Base-by-base conservation (phyloP, 2,797 vertebrate genomes). In the Enteromius mattozi region DNA sequence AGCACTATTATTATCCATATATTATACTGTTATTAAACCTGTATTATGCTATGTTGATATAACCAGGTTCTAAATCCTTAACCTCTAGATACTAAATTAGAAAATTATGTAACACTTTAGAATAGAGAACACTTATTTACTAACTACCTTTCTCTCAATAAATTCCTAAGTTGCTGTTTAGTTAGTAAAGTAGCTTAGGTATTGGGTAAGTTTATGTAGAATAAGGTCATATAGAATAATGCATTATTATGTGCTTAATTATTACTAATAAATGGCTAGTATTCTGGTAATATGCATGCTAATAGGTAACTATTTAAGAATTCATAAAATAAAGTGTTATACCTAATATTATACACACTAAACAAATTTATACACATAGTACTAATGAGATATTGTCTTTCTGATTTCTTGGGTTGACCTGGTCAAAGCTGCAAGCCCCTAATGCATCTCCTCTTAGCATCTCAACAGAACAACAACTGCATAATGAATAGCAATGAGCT, bases 401-500 rank as follows among this genome's bases (percentile, higher is more conserved):
- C 13, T 66, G 33, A 66, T 63, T 33, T 66, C 35, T 83, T 69
- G 74, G 33, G 21, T 74, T 74, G 78, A 71, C 76, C 71, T 69
- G 49, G 56, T 63, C 56, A 87, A 78, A 59, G 80, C 83, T 81
- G 68, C 13, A 51, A 21, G 47, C 49, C 40, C 63, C 19, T n/a
- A 21, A 42, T 80, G 61, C 8, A 77, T 77, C 78, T 71, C 47
- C 33, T 84, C 63, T 51, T 42, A 49, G 37, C 12, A 59, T 78
- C 71, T 80, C 33, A 86, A 78, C 68, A 80, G 80, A 85, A 74
- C 77, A 83, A 86, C 37, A 69, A 16, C 13, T 81, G 76, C 69
- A 59, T 85, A 76, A 86, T 86, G 83, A 90, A 83, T 87, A 88
- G 59, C 84, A 83, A 80, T 83, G 80, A 83, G 74, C 35, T 56